These are phyloP conservation scores for Stratiomys singularior DNA, from an alignment of 2,888 invertebrate genomes.

Conservation along the genomic window DNA sequence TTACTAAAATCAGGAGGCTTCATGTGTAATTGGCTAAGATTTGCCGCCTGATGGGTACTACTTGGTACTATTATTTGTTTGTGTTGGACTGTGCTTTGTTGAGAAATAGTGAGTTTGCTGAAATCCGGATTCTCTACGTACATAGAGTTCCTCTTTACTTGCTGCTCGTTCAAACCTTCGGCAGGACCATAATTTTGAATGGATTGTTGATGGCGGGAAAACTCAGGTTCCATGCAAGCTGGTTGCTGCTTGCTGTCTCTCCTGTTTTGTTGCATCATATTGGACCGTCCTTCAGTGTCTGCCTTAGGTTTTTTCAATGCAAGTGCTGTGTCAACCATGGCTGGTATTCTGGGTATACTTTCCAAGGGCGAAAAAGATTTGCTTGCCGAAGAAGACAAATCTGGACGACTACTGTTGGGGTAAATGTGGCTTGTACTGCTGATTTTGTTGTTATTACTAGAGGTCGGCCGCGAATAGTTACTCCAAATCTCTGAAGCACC, in stretches of 20 bases:
- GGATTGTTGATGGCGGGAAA: neutral
- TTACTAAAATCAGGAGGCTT: constrained; percentile 53
- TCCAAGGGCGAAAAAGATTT: neutral
- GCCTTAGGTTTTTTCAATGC: constrained; percentile 41
- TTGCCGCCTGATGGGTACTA: constrained; percentile 3
- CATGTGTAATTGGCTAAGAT: constrained; percentile 52
- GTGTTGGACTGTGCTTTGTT: constrained; percentile 12
- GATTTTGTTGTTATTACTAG: neutral
- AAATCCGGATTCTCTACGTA: constrained; percentile 53
- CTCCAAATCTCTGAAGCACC: neutral
- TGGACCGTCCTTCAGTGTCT: constrained; percentile 10
- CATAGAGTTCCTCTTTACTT: constrained; percentile 35
- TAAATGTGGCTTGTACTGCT: constrained; percentile 18
- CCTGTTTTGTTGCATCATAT: neutral
- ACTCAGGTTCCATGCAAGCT: neutral
- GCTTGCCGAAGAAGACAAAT: neutral
- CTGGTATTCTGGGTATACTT: constrained; percentile 37
- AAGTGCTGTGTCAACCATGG: constrained; percentile 38
- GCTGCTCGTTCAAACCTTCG: neutral
- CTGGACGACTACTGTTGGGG: constrained; percentile 4
- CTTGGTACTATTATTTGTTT: neutral
- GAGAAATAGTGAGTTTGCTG: constrained; percentile 45
- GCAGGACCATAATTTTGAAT: neutral
- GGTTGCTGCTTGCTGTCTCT: constrained; percentile 1
- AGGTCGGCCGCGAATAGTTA: neutral